phyloP scores from a whole-genome alignment of 2,888 invertebrate genomes.

The Disparrhopalites patrizii region DNA sequence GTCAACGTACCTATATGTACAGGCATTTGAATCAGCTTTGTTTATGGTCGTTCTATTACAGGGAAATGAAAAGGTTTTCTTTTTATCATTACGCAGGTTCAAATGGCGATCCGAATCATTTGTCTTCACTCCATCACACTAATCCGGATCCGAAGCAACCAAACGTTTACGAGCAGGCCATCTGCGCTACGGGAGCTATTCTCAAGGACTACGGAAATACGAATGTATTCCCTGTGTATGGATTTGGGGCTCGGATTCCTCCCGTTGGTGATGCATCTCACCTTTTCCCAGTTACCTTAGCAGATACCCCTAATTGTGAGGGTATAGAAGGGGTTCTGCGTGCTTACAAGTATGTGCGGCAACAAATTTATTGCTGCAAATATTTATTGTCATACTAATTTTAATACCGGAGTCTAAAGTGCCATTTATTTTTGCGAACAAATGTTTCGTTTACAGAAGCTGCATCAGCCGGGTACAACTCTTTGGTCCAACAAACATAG shows the following conservation, averaged over 20 bases:
- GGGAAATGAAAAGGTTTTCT: too few species aligned
- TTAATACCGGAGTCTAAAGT: too few species aligned
- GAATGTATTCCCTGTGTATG: constrained; percentile 55
- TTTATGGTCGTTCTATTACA: not conserved
- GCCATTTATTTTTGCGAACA: too few species aligned
- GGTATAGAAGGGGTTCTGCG: constrained; percentile 54
- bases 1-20: not conserved
- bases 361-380: not conserved
- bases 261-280: constrained; percentile 55
- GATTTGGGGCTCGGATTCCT: constrained; percentile 55
- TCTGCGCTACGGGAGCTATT: constrained; percentile 52
- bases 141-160: constrained; percentile 34
- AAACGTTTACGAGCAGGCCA: constrained; percentile 54
- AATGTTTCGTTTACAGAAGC: constrained; percentile 32
- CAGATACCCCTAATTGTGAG: constrained; percentile 53
- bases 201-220: constrained; percentile 56
- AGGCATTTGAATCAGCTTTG: not conserved
- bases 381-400: too few species aligned
- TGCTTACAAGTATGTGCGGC: constrained; percentile 51
- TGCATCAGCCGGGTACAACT: constrained; percentile 51
- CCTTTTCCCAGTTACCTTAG: constrained; percentile 52
- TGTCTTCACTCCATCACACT: constrained; percentile 40
- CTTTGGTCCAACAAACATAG: constrained; percentile 59
- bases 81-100: constrained; percentile 21
- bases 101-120: constrained; percentile 46